phyloP scores from a whole-genome alignment of 2,113 vertebrate species.

The Talpa occidentalis region DNA sequence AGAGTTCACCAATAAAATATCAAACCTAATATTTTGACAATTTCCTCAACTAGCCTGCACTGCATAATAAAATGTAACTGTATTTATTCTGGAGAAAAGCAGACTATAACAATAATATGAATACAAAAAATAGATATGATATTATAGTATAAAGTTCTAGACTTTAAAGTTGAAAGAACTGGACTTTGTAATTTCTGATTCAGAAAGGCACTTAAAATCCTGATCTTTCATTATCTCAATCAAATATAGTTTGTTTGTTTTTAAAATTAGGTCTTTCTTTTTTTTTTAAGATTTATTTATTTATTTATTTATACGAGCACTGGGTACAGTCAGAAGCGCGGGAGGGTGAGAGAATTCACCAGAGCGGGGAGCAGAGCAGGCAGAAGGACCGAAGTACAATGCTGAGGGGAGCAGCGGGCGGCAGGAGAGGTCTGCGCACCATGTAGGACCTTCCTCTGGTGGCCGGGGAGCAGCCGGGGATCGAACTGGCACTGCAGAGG shows the following conservation, averaged over 20 bases:
- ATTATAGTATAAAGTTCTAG: not conserved
- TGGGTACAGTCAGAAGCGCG: no score
- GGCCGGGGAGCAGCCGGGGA: no score
- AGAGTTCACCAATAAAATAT: not conserved
- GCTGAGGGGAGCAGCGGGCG: no score
- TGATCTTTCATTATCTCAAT: not conserved
- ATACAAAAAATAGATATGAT: not conserved
- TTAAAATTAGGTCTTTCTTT: no score
- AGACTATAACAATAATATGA: not conserved
- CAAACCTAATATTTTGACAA: not conserved
- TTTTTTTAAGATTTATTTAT: not conserved
- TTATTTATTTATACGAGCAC: no score
- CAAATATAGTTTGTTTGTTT: not conserved
- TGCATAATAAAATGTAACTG: constrained; percentile 17
- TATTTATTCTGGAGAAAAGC: not conserved
- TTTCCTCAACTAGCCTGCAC: not conserved
- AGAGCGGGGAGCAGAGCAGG: no score
- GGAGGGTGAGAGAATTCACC: no score
- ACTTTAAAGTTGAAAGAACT: not conserved
- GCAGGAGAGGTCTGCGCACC: no score
- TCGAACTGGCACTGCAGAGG: no score
- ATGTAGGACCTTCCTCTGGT: no score
- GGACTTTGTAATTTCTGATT: not conserved
- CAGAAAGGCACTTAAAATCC: not conserved
- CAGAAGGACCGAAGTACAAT: no score